Evolutionary conservation across 2,113 vertebrate species (phyloP).

Genomic region (Perca schrenkii): DNA sequence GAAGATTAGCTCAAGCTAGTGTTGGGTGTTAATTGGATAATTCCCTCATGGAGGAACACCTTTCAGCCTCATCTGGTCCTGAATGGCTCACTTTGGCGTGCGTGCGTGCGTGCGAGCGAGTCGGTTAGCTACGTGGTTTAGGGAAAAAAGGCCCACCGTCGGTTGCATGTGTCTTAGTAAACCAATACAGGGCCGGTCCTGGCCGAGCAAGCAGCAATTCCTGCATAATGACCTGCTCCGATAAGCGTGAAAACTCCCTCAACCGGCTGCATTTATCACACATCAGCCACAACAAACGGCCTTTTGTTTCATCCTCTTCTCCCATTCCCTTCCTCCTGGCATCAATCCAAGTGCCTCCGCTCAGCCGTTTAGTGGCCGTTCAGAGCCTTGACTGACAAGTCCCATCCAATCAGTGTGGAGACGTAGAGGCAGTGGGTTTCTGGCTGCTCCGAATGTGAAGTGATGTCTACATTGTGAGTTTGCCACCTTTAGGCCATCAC

Average conservation of each 20-base stretch:
- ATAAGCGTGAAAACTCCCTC: slow-evolving; percentile 80
- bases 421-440: not conserved
- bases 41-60: slow-evolving; percentile 53
- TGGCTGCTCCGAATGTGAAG: slow-evolving; percentile 5
- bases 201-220: slow-evolving; percentile 69
- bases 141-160: slow-evolving; percentile 16
- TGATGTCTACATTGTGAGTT: slow-evolving; percentile 27
- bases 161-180: slow-evolving; percentile 55
- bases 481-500: slow-evolving; percentile 36
- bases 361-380: slow-evolving; percentile 48
- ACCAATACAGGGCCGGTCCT: slow-evolving; percentile 61
- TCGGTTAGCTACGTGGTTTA: slow-evolving; percentile 47
- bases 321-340: slow-evolving; percentile 34
- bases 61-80: slow-evolving; percentile 36
- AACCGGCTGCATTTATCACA: slow-evolving; percentile 80
- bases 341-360: slow-evolving; percentile 23
- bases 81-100: slow-evolving; percentile 16
- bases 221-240: slow-evolving; percentile 82
- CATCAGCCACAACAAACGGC: slow-evolving; percentile 73
- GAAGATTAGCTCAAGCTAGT: slow-evolving; percentile 20
- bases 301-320: slow-evolving; percentile 66
- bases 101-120: slow-evolving; percentile 1
- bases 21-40: slow-evolving; percentile 69
- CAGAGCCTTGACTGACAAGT: slow-evolving; percentile 52
- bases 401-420: slow-evolving; percentile 25